These are phyloP conservation scores for Crotalus tigris DNA, from an alignment of 2,113 vertebrate species.

Conservation along the genomic window DNA sequence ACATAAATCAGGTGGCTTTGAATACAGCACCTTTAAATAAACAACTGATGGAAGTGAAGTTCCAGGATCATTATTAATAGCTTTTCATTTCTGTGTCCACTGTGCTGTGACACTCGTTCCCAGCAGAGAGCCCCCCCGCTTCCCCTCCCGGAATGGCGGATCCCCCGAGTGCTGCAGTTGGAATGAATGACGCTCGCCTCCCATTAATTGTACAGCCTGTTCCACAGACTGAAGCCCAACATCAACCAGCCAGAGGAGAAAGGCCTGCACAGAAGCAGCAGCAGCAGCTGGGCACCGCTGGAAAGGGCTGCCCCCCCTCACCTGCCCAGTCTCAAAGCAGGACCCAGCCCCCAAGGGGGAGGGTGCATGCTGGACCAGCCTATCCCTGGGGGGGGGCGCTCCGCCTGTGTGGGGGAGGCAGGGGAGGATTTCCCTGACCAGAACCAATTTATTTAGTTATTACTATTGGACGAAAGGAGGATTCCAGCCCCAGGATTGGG, in stretches of 20 bases:
- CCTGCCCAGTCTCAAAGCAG: background rate
- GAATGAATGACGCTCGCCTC: conserved; percentile 74
- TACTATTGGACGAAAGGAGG: background rate
- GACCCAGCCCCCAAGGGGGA: too few species aligned
- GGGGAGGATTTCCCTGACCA: background rate
- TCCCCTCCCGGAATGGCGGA: conserved; percentile 65
- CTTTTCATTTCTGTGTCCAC: conserved; percentile 78
- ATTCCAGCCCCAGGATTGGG: background rate
- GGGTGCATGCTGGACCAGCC: background rate
- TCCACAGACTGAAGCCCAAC: conserved; percentile 68
- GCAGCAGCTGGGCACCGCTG: background rate
- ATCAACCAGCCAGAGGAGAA: conserved; percentile 40
- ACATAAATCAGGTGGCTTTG: conserved; percentile 78
- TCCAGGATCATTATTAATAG: conserved; percentile 81
- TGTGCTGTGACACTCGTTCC: conserved; percentile 78
- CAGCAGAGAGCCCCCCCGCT: conserved; percentile 69
- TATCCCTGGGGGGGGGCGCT: background rate
- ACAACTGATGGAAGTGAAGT: conserved; percentile 81
- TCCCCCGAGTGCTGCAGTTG: conserved; percentile 72
- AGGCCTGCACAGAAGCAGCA: background rate
- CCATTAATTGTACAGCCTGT: conserved; percentile 69
- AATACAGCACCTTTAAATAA: conserved; percentile 81
- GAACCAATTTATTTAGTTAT: background rate
- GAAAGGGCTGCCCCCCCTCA: background rate
- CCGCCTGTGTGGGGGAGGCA: background rate